These are phyloP conservation scores for Sisor rabdophorus DNA, from an alignment of 2,113 vertebrate species.

Conservation along the genomic window DNA sequence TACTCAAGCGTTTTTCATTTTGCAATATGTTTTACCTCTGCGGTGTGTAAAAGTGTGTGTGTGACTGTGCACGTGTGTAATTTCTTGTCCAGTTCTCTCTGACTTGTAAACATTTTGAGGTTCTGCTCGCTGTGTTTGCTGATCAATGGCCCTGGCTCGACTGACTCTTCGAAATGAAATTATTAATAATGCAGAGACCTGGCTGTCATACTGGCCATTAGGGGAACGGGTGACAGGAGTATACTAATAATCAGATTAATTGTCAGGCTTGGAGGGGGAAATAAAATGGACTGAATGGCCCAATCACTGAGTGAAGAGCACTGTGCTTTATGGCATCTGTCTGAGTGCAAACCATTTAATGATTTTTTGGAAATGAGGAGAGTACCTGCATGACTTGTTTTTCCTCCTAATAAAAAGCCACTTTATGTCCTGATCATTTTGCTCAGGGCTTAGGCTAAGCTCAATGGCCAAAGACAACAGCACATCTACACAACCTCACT, in stretches of 20 bases:
- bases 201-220: conserved; percentile 71
- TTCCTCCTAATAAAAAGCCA: not conserved
- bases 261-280: conserved; percentile 54
- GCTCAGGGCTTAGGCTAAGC: not conserved
- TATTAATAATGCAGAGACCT: conserved; percentile 74
- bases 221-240: conserved; percentile 53
- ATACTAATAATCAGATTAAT: conserved; percentile 74
- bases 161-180: conserved; percentile 64
- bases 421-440: not conserved
- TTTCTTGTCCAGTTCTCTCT: conserved; percentile 28
- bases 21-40: not conserved
- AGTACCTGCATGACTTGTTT: conserved; percentile 19
- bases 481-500: not conserved
- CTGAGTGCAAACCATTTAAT: conserved; percentile 31
- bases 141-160: conserved; percentile 67
- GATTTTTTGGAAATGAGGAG: conserved; percentile 17
- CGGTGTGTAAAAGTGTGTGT: not conserved
- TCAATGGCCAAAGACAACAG: not conserved
- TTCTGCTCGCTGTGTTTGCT: conserved; percentile 55
- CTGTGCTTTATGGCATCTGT: conserved; percentile 22
- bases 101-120: not conserved
- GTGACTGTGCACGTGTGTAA: not conserved
- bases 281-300: conserved; percentile 53
- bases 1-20: not conserved
- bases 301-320: conserved; percentile 21